Evolutionary conservation across 2,888 invertebrate genomes (phyloP).

Genomic region (Folsomia manolachei): DNA sequence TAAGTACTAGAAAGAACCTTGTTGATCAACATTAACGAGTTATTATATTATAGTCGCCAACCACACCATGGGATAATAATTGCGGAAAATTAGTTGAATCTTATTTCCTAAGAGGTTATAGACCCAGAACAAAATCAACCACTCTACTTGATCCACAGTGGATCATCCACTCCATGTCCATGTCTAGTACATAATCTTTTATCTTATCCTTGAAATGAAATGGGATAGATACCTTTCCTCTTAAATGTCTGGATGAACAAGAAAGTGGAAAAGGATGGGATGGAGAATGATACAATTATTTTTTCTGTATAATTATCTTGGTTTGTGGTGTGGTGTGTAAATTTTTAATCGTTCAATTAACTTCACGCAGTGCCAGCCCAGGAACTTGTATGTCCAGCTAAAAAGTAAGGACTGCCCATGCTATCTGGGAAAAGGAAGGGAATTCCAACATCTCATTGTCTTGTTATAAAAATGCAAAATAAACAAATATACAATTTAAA

Average conservation of each 20-base stretch:
- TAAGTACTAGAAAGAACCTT: too few relatives aligned
- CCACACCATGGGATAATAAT: too few relatives aligned
- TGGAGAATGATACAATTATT: neutral
- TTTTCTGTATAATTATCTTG: neutral
- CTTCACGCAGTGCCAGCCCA: neutral
- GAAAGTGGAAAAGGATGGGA: neutral
- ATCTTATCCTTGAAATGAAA: too few relatives aligned
- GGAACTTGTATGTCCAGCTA: neutral
- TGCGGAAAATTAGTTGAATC: neutral
- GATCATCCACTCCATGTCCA: too few relatives aligned
- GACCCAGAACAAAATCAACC: neutral
- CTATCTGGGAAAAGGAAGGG: neutral
- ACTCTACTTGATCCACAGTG: too few relatives aligned
- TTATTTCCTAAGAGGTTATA: neutral
- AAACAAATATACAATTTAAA: neutral
- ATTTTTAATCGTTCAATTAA: constrained; percentile 18
- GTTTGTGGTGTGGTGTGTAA: constrained; percentile 16
- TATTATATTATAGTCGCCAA: too few relatives aligned
- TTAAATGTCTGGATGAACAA: neutral
- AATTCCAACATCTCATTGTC: too few relatives aligned
- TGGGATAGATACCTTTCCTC: too few relatives aligned
- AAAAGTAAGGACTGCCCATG: neutral
- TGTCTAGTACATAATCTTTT: too few relatives aligned
- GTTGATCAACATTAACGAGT: too few relatives aligned
- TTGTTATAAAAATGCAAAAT: too few relatives aligned